These are phyloP conservation scores for Tragelaphus scriptus DNA, from an alignment of 2,113 vertebrate species.

Conservation along the genomic window DNA sequence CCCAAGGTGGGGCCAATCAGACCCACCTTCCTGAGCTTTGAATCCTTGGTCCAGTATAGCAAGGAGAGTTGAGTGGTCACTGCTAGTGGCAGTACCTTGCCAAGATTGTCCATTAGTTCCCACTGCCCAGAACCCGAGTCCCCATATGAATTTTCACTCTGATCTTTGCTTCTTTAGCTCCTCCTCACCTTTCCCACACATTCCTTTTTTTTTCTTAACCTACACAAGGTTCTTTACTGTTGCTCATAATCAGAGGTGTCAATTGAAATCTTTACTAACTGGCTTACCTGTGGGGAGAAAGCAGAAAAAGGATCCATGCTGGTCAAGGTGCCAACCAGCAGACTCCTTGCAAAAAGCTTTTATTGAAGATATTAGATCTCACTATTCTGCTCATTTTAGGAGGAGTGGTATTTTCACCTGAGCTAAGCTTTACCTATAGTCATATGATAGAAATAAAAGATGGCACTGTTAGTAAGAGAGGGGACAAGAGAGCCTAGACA, in stretches of 20 bases:
- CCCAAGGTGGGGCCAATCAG: not conserved
- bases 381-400: not conserved
- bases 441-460: not conserved
- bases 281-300: not conserved
- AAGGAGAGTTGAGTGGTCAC: not conserved
- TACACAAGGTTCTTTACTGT: not conserved
- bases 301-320: not conserved
- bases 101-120: not conserved
- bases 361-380: not conserved
- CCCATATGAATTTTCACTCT: not conserved
- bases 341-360: not conserved
- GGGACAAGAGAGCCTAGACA: not conserved
- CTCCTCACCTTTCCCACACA: not conserved
- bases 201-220: not conserved
- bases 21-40: not conserved
- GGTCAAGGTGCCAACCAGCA: not conserved
- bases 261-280: not conserved
- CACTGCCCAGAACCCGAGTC: not conserved
- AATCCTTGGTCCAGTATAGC: not conserved
- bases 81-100: not conserved
- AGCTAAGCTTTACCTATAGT: not conserved
- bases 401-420: not conserved
- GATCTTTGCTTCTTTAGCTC: not conserved
- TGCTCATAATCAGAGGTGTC: not conserved
- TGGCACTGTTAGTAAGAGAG: not conserved